Conservation (phyloP, 1,140 invertebrate genomes). For the Monochamus saltuarius region DNA sequence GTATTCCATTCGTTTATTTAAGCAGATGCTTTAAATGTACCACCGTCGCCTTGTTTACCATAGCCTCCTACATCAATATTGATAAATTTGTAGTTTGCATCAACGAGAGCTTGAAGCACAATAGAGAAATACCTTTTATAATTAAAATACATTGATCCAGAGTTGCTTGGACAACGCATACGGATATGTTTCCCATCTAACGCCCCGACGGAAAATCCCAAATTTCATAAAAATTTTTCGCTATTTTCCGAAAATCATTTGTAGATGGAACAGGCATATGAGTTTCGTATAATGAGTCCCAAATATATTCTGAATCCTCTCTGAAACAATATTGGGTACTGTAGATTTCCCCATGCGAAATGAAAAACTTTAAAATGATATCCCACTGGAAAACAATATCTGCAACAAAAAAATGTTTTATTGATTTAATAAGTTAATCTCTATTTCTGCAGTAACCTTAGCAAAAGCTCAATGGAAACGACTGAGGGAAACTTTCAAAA, state of each 20-base stretch:
- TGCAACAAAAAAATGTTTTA: slow-evolving; percentile 41
- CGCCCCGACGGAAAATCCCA: slow-evolving; percentile 50
- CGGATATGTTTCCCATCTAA: too few relatives aligned
- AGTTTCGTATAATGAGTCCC: slow-evolving; percentile 45
- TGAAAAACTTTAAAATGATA: slow-evolving; percentile 38
- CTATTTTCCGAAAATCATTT: slow-evolving; percentile 42
- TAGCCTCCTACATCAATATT: too few relatives aligned
- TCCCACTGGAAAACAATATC: slow-evolving; percentile 40
- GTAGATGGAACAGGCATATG: slow-evolving; percentile 35
- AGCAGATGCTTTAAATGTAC: too few relatives aligned
- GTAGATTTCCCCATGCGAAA: slow-evolving; percentile 40
- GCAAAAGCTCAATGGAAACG: slow-evolving; percentile 4
- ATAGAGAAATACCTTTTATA: too few relatives aligned
- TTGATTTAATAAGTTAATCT: too few relatives aligned
- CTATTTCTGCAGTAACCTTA: too few relatives aligned
- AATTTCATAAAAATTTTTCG: slow-evolving; percentile 36
- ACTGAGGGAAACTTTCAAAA: slow-evolving; percentile 3
- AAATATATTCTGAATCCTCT: slow-evolving; percentile 41
- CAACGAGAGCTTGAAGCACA: too few relatives aligned
- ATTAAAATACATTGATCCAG: too few relatives aligned
- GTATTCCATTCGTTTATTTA: too few relatives aligned
- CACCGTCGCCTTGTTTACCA: too few relatives aligned
- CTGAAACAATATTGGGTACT: slow-evolving; percentile 37
- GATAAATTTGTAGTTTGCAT: too few relatives aligned
- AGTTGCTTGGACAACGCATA: too few relatives aligned